These are phyloP conservation scores for Atopsyche davidsoni DNA, from an alignment of 1,140 invertebrate genomes.

Conservation along the genomic window DNA sequence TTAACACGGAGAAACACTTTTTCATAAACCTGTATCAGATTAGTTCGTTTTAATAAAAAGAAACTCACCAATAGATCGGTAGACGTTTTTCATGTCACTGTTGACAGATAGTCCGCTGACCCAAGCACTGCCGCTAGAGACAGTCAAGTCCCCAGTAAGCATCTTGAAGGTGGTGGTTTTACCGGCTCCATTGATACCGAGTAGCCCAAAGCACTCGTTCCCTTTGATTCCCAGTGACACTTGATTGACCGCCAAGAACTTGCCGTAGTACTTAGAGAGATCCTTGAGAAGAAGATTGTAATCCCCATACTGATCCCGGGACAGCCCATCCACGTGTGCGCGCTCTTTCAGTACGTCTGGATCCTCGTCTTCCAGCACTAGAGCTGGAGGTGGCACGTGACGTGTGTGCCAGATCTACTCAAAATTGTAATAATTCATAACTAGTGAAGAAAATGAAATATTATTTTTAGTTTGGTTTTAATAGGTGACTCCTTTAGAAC, in stretches of 20 bases:
- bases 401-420: constrained; percentile 32
- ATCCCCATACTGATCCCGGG: constrained; percentile 29
- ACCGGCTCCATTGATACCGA: constrained; percentile 82
- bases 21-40: no score
- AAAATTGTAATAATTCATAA: constrained; percentile 30
- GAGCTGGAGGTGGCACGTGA: constrained; percentile 32
- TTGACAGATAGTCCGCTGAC: constrained; percentile 51
- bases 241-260: constrained; percentile 64
- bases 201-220: constrained; percentile 78
- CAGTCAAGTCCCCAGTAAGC: constrained; percentile 75
- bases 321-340: constrained; percentile 34
- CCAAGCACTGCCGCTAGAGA: constrained; percentile 48
- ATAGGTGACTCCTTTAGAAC: no score
- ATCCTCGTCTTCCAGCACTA: constrained; percentile 37
- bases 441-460: constrained; percentile 25
- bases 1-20: no score
- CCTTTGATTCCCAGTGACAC: constrained; percentile 57
- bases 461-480: no score
- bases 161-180: constrained; percentile 87
- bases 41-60: no score
- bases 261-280: constrained; percentile 64
- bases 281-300: constrained; percentile 46
- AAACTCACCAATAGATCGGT: constrained; percentile 52
- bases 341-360: constrained; percentile 45
- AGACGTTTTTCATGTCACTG: constrained; percentile 49